Base-by-base conservation (phyloP, 2,797 vertebrate genomes). In the Tympanoctomys barrerae region DNA sequence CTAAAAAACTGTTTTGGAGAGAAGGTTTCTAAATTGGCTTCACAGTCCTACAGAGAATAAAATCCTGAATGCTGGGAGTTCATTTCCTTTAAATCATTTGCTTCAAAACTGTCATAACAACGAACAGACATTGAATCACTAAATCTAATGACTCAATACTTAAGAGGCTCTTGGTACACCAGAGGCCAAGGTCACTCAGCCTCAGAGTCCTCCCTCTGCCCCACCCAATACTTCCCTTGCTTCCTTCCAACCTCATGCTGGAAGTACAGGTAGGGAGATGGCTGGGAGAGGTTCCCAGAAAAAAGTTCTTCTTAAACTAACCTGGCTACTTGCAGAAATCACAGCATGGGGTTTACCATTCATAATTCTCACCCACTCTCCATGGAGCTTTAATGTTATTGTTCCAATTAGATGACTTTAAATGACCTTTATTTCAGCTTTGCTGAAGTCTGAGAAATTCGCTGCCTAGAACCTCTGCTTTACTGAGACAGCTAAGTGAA, bases 331-430 rank as follows among this genome's bases (percentile, higher is more conserved):
- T 96, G 33, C 33, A 57, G 4, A 96, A 95, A 71, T 52, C 21
- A 86, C 7, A 90, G 39, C 68, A 33, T 52, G 77, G 61, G 1
- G 59, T 90, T 64, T 57, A 86, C 84, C 31, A 21, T 33, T 75
- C 62, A 68, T 86, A 86, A 52, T 84, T 79, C 68, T 52, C 36
- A 36, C 12, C 1, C 68, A 28, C 70, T 85, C 26, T 85, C 31
- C 83, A 1, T 62, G 39, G 70, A 42, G n/a, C 68, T 62, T 86
- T 96, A 73, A 19, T 52, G 70, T 66, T 87, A 12, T 42, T 95
- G 89, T 96, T 86, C 49, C 83, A 95, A 85, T n/a, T 59, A 36
- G 68, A 22, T 91, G 75, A 79, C 66, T 95, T 89, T 59, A 75
- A 96, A 95, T 70, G 61, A 28, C 6, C 0, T 1, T 90, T 64